Conservation (phyloP, 2,797 vertebrate species). For the Pachyuromys duprasi region DNA sequence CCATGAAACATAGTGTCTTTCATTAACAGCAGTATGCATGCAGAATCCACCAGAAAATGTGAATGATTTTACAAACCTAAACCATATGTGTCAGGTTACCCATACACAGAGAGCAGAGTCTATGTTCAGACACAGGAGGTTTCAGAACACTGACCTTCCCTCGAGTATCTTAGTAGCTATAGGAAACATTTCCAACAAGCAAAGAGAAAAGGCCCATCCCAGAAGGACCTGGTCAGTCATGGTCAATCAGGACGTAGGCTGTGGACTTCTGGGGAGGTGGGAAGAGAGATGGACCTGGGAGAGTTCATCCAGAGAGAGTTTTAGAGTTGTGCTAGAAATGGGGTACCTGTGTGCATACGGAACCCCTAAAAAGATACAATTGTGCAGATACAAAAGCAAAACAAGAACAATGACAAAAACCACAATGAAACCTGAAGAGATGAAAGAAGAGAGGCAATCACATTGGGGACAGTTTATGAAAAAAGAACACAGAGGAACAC, state of each 20-base stretch:
- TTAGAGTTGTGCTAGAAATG: background rate
- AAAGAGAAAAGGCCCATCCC: background rate
- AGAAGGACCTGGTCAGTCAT: background rate
- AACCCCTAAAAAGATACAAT: background rate
- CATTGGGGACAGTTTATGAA: background rate
- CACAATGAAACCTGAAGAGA: background rate
- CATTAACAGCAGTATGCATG: background rate
- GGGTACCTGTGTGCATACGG: background rate
- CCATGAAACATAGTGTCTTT: background rate
- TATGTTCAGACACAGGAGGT: background rate
- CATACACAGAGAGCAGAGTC: background rate
- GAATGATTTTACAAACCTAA: background rate
- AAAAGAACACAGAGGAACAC: background rate
- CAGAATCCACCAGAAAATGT: background rate
- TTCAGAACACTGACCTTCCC: background rate
- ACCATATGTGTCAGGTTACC: background rate
- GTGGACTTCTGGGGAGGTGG: background rate
- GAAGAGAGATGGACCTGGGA: background rate
- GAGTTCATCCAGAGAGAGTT: background rate
- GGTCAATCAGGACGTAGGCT: rapidly evolving
- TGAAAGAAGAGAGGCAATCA: background rate
- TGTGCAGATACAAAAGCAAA: background rate
- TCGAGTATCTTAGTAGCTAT: background rate
- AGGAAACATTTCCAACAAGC: background rate
- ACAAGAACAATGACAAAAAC: background rate